Evolutionary conservation across 1,140 invertebrate genomes (phyloP), one percentile per base, ranked within the genome.

Genomic region (Bombyx mandarina): DNA sequence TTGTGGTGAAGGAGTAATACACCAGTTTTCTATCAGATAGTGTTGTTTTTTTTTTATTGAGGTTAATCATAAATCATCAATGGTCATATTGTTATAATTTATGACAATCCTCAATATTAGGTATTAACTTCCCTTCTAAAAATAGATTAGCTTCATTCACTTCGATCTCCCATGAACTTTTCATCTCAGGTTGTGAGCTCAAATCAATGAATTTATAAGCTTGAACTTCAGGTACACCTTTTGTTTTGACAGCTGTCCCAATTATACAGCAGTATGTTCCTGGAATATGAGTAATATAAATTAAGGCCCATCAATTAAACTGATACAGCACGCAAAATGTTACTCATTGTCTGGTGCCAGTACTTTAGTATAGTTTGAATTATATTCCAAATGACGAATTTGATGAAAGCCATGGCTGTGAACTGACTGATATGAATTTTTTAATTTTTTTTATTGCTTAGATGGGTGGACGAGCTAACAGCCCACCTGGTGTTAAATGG

Each of bases 231-330:
- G 80, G 78, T 8, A 83, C 48, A 1, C 73, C 78, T 64, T 75
- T 78, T 18, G 78, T 76, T 60, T 73, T 79, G 8, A 75, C 46
- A 35, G 73, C 75, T 46, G 67, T 69, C 5, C 80, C 80, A 65
- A 83, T 65, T 50, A 83, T 78, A 54, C 80, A 83, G 61, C 80
- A 83, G 56, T 83, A 83, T 48, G 70, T 76, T 35, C 80, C 80
- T 83, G 57, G 8, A 55, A 63, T 46, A 10, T 22, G 12, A 26
- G 26, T 35, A 35, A 35, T 35, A 5, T 35, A 35, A 35, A 35
- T 35, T 35, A 35, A 35, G 26, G 26, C 4, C 26, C 4, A 35
- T 5, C 26, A 3, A 35, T 5, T 3, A 0, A 3, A 35, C 26
- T 48, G 47, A 48, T 26, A 22, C 5, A 50, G 10, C 9, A 50